phyloP scores from a whole-genome alignment of 1,140 invertebrate genomes.

The Vanessa atalanta region DNA sequence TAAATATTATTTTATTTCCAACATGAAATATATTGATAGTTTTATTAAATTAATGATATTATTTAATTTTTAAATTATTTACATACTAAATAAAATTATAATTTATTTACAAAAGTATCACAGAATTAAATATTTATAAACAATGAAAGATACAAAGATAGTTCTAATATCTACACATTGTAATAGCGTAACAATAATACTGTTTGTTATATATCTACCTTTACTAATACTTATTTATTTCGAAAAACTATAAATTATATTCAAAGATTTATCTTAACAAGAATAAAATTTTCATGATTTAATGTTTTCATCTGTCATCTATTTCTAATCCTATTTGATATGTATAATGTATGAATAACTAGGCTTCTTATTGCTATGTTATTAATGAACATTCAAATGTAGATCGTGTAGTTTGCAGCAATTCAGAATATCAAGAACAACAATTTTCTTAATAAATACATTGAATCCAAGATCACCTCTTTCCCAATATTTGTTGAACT shows the following conservation, averaged over 20 bases:
- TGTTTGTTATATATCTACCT: neutral
- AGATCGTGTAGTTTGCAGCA: neutral
- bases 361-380: constrained; percentile 26
- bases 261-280: neutral
- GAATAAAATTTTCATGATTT: constrained; percentile 6
- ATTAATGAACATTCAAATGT: constrained; percentile 2
- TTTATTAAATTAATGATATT: neutral
- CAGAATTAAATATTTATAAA: constrained; percentile 46
- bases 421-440: too few relatives aligned
- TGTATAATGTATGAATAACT: constrained; percentile 31
- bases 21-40: neutral
- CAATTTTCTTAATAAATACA: too few relatives aligned
- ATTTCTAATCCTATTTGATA: constrained; percentile 27
- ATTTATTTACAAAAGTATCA: constrained; percentile 75
- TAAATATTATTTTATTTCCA: neutral
- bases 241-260: neutral
- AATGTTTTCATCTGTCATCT: neutral
- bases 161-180: neutral
- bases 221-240: neutral
- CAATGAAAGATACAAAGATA: constrained; percentile 4
- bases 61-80: neutral
- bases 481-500: too few relatives aligned
- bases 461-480: too few relatives aligned
- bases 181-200: neutral
- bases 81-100: constrained; percentile 11